Percentiles rank a stretch among this genome's conserved stretches.
Conservation (phyloP, 2,888 invertebrate genomes). For the Chrysopilus asiliformis region DNA sequence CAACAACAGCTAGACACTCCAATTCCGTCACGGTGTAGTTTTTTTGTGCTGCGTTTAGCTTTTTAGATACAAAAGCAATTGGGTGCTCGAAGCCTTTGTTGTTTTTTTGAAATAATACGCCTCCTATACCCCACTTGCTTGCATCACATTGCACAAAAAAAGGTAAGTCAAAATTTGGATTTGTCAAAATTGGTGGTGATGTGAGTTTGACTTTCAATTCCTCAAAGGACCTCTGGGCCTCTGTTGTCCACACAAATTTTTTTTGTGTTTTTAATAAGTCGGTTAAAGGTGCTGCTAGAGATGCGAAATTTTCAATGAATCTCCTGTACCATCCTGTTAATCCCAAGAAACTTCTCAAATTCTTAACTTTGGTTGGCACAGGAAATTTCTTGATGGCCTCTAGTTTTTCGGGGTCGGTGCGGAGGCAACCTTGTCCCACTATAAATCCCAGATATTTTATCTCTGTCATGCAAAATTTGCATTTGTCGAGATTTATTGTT, state of each 20-base stretch:
- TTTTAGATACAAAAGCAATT: too few relatives aligned
- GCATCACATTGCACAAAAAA: conserved; percentile 6
- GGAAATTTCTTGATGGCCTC: conserved; percentile 1
- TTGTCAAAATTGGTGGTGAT: conserved; percentile 2
- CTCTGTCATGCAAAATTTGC: too few relatives aligned
- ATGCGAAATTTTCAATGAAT: conserved; percentile 5
- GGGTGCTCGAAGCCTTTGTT: too few relatives aligned
- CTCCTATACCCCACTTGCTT: conserved; percentile 2
- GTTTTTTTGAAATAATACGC: too few relatives aligned
- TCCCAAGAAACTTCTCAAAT: conserved; percentile 5
- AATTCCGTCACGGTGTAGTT: too few relatives aligned
- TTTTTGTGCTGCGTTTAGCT: too few relatives aligned
- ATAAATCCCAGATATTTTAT: too few relatives aligned
- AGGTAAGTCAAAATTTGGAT: conserved; percentile 2
- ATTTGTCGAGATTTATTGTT: too few relatives aligned
- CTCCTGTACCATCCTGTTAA: conserved; percentile 7
- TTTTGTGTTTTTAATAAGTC: not conserved
- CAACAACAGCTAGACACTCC: too few relatives aligned
- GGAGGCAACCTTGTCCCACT: conserved; percentile 1
- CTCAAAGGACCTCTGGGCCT: conserved; percentile 1
- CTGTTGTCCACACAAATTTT: conserved; percentile 2
- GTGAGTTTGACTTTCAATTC: conserved; percentile 1
- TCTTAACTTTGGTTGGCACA: not conserved
- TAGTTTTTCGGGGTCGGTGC: conserved; percentile 4
- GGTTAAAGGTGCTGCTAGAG: not conserved